Evolutionary conservation across 2,797 vertebrate genomes (phyloP).

Genomic region (Euthynnus affinis): DNA sequence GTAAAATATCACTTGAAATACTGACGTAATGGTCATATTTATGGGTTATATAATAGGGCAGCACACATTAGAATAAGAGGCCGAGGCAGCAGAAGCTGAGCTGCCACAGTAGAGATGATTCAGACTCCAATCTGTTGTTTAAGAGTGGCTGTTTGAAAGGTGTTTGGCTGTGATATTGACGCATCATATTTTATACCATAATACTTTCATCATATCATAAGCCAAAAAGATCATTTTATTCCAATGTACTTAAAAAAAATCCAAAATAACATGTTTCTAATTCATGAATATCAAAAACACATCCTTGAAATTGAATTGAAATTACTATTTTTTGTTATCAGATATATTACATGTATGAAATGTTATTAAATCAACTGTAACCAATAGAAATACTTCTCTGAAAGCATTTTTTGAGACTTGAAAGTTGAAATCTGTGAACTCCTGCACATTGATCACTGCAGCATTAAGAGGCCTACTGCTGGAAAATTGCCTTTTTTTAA

Average conservation of each 20-base stretch:
- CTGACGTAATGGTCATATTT: conserved; percentile 74
- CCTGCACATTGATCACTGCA: not conserved
- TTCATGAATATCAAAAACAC: not conserved
- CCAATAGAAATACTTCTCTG: not conserved
- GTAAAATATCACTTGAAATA: conserved; percentile 67
- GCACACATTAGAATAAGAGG: conserved; percentile 66
- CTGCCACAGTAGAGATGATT: conserved; percentile 62
- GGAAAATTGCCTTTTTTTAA: not conserved
- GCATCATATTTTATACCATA: conserved; percentile 26
- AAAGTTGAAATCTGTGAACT: conserved; percentile 3
- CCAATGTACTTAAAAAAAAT: conserved; percentile 4
- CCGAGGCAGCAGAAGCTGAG: conserved; percentile 59
- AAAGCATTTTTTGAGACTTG: not conserved
- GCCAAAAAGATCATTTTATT: conserved; percentile 1
- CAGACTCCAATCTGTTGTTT: conserved; percentile 47
- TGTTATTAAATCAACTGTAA: not conserved
- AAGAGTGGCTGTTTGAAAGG: conserved; percentile 43
- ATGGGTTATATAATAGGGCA: conserved; percentile 72
- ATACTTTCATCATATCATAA: conserved; percentile 31
- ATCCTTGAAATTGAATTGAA: conserved; percentile 12
- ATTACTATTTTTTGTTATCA: not conserved
- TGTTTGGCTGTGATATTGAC: conserved; percentile 44
- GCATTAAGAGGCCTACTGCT: not conserved
- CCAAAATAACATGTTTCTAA: not conserved
- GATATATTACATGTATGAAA: not conserved